Conservation (phyloP, 2,888 invertebrate genomes). For the Troilus luridus region DNA sequence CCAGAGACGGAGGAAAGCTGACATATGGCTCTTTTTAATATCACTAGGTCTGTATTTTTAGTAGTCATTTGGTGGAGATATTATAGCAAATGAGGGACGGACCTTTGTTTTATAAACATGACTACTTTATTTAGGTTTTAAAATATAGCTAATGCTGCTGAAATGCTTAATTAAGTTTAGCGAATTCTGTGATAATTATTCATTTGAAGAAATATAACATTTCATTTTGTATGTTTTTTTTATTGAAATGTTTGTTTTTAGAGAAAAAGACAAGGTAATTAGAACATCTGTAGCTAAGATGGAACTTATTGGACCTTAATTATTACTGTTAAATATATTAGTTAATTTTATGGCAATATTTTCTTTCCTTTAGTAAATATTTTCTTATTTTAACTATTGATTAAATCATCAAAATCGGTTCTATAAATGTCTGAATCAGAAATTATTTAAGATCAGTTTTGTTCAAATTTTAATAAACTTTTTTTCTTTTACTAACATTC, state of each 20-base stretch:
- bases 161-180: slow-evolving; percentile 43
- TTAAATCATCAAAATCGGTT: background rate
- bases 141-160: slow-evolving; percentile 15
- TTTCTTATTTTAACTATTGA: background rate
- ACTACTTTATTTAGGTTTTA: slow-evolving; percentile 19
- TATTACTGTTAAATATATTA: background rate
- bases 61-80: slow-evolving; percentile 20
- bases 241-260: slow-evolving; percentile 30
- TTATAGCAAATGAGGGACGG: background rate
- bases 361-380: slow-evolving; percentile 29
- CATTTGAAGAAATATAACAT: slow-evolving; percentile 2
- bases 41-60: background rate
- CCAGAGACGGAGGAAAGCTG: background rate
- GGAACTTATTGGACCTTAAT: background rate
- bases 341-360: background rate
- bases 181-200: slow-evolving; percentile 55
- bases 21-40: background rate
- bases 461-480: background rate
- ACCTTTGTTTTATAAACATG: slow-evolving; percentile 20
- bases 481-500: background rate
- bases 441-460: background rate
- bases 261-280: slow-evolving; percentile 26
- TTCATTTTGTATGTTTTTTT: background rate
- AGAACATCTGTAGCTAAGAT: slow-evolving; percentile 18
- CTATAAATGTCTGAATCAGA: background rate